Percentiles rank a stretch among this genome's conserved stretches.
Evolutionary conservation across 2,888 invertebrate genomes (phyloP).

Genomic region (Neocrepidodera transversa): DNA sequence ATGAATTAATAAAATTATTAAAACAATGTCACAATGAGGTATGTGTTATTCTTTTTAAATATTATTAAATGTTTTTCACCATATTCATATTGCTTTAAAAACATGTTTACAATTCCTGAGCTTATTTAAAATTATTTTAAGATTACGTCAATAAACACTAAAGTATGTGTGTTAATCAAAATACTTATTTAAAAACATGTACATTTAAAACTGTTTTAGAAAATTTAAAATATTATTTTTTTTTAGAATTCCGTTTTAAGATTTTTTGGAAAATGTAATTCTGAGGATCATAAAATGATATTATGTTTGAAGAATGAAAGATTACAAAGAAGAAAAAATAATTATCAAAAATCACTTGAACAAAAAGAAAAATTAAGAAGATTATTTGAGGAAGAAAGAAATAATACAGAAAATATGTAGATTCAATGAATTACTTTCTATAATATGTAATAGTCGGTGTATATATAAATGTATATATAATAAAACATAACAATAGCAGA

Average conservation of each 20-base stretch:
- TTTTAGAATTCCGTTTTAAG: slow-evolving; percentile 44
- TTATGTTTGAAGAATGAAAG: slow-evolving; percentile 50
- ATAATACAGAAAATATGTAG: slow-evolving; percentile 13
- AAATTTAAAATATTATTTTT: no score
- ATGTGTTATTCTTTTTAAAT: slow-evolving; percentile 20
- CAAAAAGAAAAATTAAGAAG: slow-evolving; percentile 43
- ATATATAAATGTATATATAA: not conserved
- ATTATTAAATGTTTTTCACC: no score
- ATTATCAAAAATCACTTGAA: slow-evolving; percentile 46
- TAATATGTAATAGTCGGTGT: not conserved
- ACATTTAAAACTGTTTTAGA: no score
- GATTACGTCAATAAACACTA: no score
- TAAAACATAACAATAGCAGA: not conserved
- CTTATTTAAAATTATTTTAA: no score
- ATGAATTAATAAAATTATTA: slow-evolving; percentile 72
- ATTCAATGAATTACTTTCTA: not conserved
- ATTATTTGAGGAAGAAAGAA: slow-evolving; percentile 31
- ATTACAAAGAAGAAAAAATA: slow-evolving; percentile 43
- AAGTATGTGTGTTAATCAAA: no score
- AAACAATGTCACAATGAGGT: slow-evolving; percentile 70
- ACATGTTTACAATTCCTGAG: no score
- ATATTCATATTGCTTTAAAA: no score
- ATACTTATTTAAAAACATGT: no score
- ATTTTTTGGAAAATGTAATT: slow-evolving; percentile 48
- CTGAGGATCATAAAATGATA: slow-evolving; percentile 45